Conservation (phyloP, 2,888 invertebrate species). For the Poecilus cupreus region DNA sequence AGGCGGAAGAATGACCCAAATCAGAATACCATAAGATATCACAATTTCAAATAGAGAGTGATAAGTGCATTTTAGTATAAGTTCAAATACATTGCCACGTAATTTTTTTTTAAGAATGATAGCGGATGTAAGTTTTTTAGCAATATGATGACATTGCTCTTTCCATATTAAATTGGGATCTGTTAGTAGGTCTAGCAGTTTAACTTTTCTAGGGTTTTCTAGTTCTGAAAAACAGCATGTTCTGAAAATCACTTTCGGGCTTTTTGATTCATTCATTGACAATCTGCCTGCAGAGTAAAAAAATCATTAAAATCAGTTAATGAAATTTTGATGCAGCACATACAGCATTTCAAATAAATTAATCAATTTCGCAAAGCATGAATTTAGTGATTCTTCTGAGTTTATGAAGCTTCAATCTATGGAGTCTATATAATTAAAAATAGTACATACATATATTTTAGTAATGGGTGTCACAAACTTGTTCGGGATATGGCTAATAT, state of each 20-base stretch:
- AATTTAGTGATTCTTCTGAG: not conserved
- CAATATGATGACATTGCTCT: no score
- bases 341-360: not conserved
- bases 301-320: conserved; percentile 10
- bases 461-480: not conserved
- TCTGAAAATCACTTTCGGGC: not conserved
- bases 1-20: not conserved
- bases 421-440: not conserved
- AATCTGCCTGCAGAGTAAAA: not conserved
- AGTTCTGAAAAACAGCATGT: not conserved
- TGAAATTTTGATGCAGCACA: not conserved
- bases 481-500: not conserved
- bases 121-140: not conserved
- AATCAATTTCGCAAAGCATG: not conserved
- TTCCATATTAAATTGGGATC: no score
- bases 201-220: not conserved
- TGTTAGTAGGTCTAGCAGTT: not conserved
- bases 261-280: not conserved
- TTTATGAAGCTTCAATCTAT: not conserved
- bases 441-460: not conserved
- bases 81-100: no score
- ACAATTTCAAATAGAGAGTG: no score
- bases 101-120: not conserved
- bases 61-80: no score
- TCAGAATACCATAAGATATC: no score